Evolutionary conservation across 1,140 invertebrate genomes (phyloP).

Genomic region (Cyclina sinensis): DNA sequence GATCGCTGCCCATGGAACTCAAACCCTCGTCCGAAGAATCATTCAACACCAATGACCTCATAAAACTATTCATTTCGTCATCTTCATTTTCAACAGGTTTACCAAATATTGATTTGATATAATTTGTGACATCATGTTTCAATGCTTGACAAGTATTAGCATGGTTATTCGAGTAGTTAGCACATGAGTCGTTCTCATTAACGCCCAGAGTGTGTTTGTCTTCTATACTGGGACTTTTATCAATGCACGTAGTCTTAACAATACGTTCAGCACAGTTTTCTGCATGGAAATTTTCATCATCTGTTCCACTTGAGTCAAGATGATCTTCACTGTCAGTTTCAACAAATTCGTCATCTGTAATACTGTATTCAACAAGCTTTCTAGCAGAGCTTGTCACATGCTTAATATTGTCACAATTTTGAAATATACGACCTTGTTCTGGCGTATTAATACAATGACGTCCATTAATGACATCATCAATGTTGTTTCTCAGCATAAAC

Average conservation of each 20-base stretch:
- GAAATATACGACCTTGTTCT: conserved; percentile 2
- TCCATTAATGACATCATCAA: background rate
- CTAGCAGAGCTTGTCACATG: background rate
- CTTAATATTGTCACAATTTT: background rate
- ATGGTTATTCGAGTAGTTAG: background rate
- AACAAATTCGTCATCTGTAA: conserved; percentile 50
- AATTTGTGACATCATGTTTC: conserved; percentile 16
- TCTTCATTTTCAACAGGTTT: conserved; percentile 40
- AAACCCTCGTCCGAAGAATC: conserved; percentile 38
- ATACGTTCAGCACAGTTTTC: background rate
- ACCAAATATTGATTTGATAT: conserved; percentile 39
- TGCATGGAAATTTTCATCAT: background rate
- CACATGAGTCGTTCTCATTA: background rate
- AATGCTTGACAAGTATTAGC: too few species aligned
- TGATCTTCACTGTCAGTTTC: conserved; percentile 11
- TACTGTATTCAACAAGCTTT: conserved; percentile 59
- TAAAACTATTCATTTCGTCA: conserved; percentile 67
- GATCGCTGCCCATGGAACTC: conserved; percentile 42
- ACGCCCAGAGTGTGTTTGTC: background rate
- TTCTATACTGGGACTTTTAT: background rate
- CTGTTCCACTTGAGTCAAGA: too few species aligned
- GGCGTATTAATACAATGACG: background rate
- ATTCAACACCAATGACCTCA: conserved; percentile 43
- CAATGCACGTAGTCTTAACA: too few species aligned
- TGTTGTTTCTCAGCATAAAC: background rate